Conservation (phyloP, 1,140 invertebrate genomes). For the Pygmarrhopalites habei region DNA sequence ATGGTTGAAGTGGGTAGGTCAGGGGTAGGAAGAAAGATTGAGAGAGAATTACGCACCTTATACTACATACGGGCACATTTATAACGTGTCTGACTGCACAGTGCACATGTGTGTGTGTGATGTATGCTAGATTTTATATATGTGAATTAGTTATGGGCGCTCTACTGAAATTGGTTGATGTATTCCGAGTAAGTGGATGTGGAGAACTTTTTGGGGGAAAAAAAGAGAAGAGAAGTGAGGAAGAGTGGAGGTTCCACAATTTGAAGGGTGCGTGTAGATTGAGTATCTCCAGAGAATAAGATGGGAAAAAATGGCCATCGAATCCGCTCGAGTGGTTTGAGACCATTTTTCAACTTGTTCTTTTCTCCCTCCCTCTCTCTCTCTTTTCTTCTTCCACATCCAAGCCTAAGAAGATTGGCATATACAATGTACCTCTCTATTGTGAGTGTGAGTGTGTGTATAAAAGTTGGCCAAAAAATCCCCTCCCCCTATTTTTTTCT, state of each 20-base stretch:
- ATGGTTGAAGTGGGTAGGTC: slow-evolving; percentile 13
- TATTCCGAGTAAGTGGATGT: neutral
- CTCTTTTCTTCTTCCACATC: neutral
- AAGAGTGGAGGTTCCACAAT: slow-evolving; percentile 25
- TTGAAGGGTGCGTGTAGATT: slow-evolving; percentile 35
- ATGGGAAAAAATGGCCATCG: slow-evolving; percentile 38
- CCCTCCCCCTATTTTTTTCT: too few relatives aligned
- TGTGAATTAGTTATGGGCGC: neutral
- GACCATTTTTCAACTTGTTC: slow-evolving; percentile 38
- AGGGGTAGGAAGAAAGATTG: slow-evolving; percentile 3
- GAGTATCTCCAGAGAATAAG: slow-evolving; percentile 34
- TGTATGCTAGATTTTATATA: neutral
- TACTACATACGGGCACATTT: too few relatives aligned
- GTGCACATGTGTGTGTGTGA: neutral
- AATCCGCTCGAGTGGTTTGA: slow-evolving; percentile 36
- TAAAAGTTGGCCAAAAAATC: too few relatives aligned
- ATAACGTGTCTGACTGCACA: too few relatives aligned
- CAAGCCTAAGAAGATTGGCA: neutral
- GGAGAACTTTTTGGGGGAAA: neutral
- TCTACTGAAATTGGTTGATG: neutral
- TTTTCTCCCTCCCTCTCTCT: slow-evolving; percentile 5
- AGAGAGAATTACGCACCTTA: too few relatives aligned
- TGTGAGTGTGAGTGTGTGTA: too few relatives aligned
- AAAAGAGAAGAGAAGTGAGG: neutral
- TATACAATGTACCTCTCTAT: too few relatives aligned